A percentile compares a stretch with the other conserved stretches of the same genome.
Evolutionary conservation across 2,113 vertebrate genomes (phyloP).

Genomic region (Tachuris rubrigastra): DNA sequence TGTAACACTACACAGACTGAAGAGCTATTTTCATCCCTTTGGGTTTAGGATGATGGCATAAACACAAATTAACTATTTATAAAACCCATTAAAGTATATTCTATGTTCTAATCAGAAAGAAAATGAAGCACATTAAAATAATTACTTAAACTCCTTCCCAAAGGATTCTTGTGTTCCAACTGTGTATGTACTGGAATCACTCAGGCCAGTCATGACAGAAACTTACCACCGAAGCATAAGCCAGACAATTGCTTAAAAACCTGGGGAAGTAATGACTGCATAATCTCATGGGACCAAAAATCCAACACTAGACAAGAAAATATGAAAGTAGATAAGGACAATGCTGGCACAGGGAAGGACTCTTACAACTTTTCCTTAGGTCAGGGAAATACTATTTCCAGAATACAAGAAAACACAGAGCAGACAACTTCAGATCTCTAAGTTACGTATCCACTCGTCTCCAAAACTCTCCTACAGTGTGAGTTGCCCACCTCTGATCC

Average conservation of each 20-base stretch:
- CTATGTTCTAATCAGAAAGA: constrained; percentile 38
- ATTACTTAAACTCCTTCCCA: constrained; percentile 53
- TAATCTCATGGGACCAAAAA: not conserved
- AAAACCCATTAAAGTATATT: constrained; percentile 46
- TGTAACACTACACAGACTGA: not conserved
- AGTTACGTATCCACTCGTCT: not conserved
- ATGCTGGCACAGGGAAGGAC: not conserved
- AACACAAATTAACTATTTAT: constrained; percentile 58
- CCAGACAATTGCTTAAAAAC: constrained; percentile 4
- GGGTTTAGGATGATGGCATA: constrained; percentile 24
- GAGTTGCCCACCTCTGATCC: not conserved
- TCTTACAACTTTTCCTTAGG: not conserved
- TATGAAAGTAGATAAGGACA: not conserved
- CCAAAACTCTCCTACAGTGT: not conserved
- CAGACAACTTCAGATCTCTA: not conserved
- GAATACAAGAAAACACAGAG: not conserved
- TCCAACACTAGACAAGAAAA: not conserved
- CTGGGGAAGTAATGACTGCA: not conserved
- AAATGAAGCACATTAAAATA: constrained; percentile 59
- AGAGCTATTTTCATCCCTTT: not conserved
- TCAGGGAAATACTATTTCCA: not conserved
- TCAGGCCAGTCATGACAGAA: constrained; percentile 16
- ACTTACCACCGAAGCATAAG: not conserved
- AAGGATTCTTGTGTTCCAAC: constrained; percentile 26
- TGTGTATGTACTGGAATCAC: not conserved